Conservation (phyloP, 2,113 vertebrate genomes). For the Pagrus major region DNA sequence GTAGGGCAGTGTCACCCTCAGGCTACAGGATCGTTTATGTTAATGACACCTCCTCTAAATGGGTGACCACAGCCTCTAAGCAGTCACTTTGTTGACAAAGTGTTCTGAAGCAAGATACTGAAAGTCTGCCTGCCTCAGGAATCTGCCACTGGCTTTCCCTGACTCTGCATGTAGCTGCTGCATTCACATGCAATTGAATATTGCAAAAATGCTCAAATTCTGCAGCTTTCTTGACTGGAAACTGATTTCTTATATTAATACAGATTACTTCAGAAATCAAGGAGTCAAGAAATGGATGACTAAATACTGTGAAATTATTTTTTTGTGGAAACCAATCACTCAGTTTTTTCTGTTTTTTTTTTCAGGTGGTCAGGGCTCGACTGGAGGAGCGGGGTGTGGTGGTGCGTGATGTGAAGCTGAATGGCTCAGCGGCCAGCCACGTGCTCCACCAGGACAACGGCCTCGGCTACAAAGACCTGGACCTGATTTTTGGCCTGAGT, state of each 20-base stretch:
- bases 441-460: slow-evolving; percentile 93
- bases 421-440: slow-evolving; percentile 94
- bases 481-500: slow-evolving; percentile 91
- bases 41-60: not conserved
- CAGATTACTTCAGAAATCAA: not conserved
- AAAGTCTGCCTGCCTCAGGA: not conserved
- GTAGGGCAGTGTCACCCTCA: not conserved
- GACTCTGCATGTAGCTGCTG: not conserved
- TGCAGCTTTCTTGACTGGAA: not conserved
- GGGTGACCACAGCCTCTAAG: not conserved
- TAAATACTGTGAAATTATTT: not conserved
- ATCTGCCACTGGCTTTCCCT: not conserved
- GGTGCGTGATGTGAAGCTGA: slow-evolving; percentile 89
- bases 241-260: not conserved
- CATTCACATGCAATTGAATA: too few relatives aligned
- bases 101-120: not conserved
- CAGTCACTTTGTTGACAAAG: not conserved
- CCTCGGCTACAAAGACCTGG: slow-evolving; percentile 95
- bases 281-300: not conserved
- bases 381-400: slow-evolving; percentile 89
- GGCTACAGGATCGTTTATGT: not conserved
- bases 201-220: not conserved
- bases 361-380: slow-evolving; percentile 91
- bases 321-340: slow-evolving; percentile 15
- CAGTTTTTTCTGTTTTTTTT: slow-evolving; percentile 39